Conservation (phyloP, 2,113 vertebrate genomes). For the Chiloscyllium plagiosum region DNA sequence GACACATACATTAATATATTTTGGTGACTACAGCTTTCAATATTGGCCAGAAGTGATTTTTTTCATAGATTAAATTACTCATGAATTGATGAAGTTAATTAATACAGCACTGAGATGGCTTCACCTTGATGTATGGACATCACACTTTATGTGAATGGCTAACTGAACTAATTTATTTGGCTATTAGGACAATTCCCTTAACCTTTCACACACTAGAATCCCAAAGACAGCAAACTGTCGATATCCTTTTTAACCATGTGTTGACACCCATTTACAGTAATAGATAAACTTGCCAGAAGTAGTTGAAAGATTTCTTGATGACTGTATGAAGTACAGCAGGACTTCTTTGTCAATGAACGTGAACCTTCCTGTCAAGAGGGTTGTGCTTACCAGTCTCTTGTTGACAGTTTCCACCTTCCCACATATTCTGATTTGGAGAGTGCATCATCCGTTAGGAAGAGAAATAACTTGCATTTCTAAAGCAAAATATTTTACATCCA, state of each 20-base stretch:
- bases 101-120: neutral
- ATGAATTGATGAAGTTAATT: neutral
- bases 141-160: neutral
- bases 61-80: neutral
- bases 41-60: neutral
- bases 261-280: neutral
- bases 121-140: neutral
- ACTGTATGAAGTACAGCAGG: neutral
- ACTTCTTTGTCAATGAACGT: neutral
- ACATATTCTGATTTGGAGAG: neutral
- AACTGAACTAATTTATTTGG: neutral
- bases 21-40: neutral
- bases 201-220: neutral
- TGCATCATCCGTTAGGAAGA: too few relatives aligned
- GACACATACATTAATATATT: neutral
- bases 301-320: neutral
- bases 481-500: too few relatives aligned
- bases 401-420: neutral
- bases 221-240: neutral
- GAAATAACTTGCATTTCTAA: too few relatives aligned
- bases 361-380: neutral
- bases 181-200: neutral
- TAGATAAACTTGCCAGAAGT: neutral
- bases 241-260: neutral
- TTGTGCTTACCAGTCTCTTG: too few relatives aligned